Evolutionary conservation across 2,888 invertebrate species (phyloP), one percentile per base, ranked within the genome.

Genomic region (Ochropleura plecta): DNA sequence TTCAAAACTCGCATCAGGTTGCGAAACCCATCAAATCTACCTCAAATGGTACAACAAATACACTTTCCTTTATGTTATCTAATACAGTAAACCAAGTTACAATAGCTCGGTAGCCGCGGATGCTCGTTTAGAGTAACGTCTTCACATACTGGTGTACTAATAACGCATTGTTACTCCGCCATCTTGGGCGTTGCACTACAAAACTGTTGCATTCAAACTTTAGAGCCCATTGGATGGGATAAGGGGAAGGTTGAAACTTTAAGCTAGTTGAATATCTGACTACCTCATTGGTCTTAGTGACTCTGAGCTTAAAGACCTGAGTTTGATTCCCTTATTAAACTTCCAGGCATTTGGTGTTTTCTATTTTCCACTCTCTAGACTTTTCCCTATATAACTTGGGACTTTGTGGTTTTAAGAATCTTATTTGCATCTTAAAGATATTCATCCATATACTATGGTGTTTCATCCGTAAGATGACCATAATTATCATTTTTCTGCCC

Each of bases 111-210:
- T 46, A 76, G 63, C 63, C 14, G n/a, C 57, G 42, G 60, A n/a
- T 71, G 64, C 69, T 76, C 81, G 78, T 81, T 73, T 64, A 65
- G 73, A 78, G 76, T 85, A 79, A 86, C 76, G 60, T 87, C 76
- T 83, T 80, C 85, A 85, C 81, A 78, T 80, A 64, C 77, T 44
- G 44, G 70, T 70, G 77, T 55, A 67, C 82, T 84, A 85, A 88
- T 88, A 88, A 81, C 76, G 78, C 75, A 87, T 87, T 85, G 79
- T 87, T 64, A 67, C 53, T 69, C 40, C 59, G 82, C 89, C 83
- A 82, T 89, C 77, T 89, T 80, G 70, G 83, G 84, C 4, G n/a
- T 51, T 57, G 16, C 49, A 48, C 68, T 73, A 78, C 73, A 73
- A 84, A 82, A 82, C 78, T 68, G 72, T 80, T 80, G 55, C 67